Conservation (phyloP, 2,113 vertebrate species). For the Nicator chloris region DNA sequence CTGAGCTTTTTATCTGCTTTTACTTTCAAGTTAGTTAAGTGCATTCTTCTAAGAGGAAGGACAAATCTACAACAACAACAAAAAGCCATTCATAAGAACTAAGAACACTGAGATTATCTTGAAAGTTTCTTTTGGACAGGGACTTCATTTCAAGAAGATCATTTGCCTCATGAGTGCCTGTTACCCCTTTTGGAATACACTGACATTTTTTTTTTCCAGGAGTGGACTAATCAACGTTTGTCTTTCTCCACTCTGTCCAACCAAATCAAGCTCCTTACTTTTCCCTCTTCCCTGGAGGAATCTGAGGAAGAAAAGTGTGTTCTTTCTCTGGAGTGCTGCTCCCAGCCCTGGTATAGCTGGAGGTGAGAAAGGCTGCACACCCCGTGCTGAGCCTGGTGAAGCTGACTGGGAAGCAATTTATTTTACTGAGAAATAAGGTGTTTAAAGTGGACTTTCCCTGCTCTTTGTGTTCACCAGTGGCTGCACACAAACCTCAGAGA, state of each 20-base stretch:
- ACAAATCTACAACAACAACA: background rate
- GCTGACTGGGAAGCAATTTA: background rate
- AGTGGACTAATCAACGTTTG: background rate
- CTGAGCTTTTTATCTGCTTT: background rate
- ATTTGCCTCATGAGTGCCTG: background rate
- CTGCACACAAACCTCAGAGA: background rate
- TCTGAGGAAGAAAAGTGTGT: background rate
- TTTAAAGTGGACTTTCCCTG: background rate
- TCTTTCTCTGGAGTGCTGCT: background rate
- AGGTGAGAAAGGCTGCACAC: background rate
- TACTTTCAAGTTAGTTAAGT: background rate
- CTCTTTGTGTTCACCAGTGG: background rate
- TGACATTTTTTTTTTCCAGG: background rate
- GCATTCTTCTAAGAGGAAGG: background rate
- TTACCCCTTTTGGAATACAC: background rate
- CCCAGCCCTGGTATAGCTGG: background rate
- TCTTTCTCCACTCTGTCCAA: background rate
- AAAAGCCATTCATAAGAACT: background rate
- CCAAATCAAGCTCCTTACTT: background rate
- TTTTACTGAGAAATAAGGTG: background rate
- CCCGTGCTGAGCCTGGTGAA: background rate
- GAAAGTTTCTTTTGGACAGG: background rate
- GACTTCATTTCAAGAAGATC: background rate
- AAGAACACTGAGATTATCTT: background rate
- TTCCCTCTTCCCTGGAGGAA: background rate